phyloP scores from a whole-genome alignment of 2,888 invertebrate genomes.

The Cryptophagus acutangulus region DNA sequence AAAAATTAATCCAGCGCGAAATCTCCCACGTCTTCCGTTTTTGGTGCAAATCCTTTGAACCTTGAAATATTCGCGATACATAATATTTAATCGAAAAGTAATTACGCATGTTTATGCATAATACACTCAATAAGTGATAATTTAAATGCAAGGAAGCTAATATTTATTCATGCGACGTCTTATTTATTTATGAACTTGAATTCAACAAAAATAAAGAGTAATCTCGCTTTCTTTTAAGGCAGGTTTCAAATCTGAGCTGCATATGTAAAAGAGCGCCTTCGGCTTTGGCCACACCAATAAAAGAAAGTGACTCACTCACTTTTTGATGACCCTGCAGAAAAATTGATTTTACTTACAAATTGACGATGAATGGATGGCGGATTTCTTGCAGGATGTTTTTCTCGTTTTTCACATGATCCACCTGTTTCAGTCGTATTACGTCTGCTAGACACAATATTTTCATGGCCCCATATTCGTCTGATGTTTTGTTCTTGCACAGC shows the following conservation, averaged over 20 bases:
- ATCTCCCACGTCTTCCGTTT: too few relatives aligned
- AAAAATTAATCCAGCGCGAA: too few relatives aligned
- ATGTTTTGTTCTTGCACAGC: conserved; percentile 77
- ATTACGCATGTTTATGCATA: too few relatives aligned
- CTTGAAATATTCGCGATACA: too few relatives aligned
- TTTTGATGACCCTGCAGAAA: conserved; percentile 1
- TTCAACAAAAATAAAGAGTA: too few relatives aligned
- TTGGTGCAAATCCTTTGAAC: too few relatives aligned
- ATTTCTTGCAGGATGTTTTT: conserved; percentile 88
- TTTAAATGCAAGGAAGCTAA: too few relatives aligned
- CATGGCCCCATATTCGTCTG: conserved; percentile 82
- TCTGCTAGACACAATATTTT: conserved; percentile 92
- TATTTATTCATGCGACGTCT: too few relatives aligned
- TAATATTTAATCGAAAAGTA: too few relatives aligned
- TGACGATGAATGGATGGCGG: conserved; percentile 93
- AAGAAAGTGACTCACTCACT: conserved; percentile 5
- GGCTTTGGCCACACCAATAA: conserved; percentile 2
- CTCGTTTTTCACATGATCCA: conserved; percentile 96
- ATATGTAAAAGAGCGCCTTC: background rate
- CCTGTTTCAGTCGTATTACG: conserved; percentile 91
- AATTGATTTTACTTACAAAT: conserved; percentile 65
- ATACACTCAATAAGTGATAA: too few relatives aligned
- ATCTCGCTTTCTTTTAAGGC: conserved; percentile 4
- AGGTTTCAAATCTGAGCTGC: background rate
- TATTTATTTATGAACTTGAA: too few relatives aligned